Percentiles rank a stretch among this genome's conserved stretches.
Evolutionary conservation across 2,888 invertebrate genomes (phyloP).

Genomic region (Netelia fuscicornis): DNA sequence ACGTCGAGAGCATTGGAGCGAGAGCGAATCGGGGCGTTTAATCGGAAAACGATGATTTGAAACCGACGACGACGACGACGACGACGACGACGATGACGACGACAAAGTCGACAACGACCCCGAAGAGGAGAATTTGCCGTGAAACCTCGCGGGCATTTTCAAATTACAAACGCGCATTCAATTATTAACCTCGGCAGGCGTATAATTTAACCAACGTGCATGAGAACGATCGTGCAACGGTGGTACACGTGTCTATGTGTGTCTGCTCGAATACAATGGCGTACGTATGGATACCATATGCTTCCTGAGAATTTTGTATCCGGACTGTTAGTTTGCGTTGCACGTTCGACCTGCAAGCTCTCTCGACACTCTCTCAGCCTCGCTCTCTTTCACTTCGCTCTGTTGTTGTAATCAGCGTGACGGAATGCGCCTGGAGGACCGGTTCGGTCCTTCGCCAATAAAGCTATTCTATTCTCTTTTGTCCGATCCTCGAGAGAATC

Average conservation of each 20-base stretch:
- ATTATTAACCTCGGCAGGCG: slow-evolving; percentile 66
- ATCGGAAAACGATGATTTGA: slow-evolving; percentile 64
- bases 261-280: not conserved
- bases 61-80: slow-evolving; percentile 42
- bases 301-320: slow-evolving; percentile 32
- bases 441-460: slow-evolving; percentile 34
- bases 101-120: slow-evolving; percentile 28
- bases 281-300: not conserved
- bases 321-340: slow-evolving; percentile 13
- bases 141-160: slow-evolving; percentile 61
- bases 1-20: slow-evolving; percentile 1
- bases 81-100: slow-evolving; percentile 20
- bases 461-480: slow-evolving; percentile 41
- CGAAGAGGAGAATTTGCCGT: slow-evolving; percentile 19
- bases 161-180: slow-evolving; percentile 66
- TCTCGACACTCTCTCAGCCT: slow-evolving; percentile 4
- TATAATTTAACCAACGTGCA: slow-evolving; percentile 60
- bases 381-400: not conserved
- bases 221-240: slow-evolving; percentile 43
- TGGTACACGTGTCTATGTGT: not conserved
- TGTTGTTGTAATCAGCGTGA: slow-evolving; percentile 49
- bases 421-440: slow-evolving; percentile 49
- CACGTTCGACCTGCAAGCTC: slow-evolving; percentile 23
- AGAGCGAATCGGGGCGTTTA: slow-evolving; percentile 54
- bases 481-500: not conserved